phyloP scores from a whole-genome alignment of 1,140 invertebrate species.

The Polypedilum vanderplanki region DNA sequence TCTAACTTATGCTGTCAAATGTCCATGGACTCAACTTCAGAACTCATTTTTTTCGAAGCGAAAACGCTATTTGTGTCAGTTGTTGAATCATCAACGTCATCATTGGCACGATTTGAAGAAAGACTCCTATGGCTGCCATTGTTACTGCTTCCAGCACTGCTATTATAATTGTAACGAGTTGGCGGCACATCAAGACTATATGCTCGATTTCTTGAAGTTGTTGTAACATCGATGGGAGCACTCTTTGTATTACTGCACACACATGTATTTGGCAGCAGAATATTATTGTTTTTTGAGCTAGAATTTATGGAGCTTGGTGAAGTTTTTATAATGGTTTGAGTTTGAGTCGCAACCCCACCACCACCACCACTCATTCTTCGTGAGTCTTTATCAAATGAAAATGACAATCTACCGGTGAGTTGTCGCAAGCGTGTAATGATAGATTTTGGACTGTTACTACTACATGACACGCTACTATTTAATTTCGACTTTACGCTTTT shows the following conservation, averaged over 20 bases:
- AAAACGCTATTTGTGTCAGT: slow-evolving; percentile 28
- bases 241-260: slow-evolving; percentile 30
- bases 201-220: slow-evolving; percentile 36
- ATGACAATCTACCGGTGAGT: slow-evolving; percentile 42
- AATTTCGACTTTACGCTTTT: background rate
- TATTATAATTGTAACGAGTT: slow-evolving; percentile 32
- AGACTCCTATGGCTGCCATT: slow-evolving; percentile 36
- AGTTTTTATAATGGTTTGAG: slow-evolving; percentile 34
- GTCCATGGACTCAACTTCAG: slow-evolving; percentile 32
- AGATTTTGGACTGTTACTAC: slow-evolving; percentile 32
- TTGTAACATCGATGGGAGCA: slow-evolving; percentile 27
- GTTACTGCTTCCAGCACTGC: slow-evolving; percentile 30
- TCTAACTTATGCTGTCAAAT: slow-evolving; percentile 35
- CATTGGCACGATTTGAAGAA: slow-evolving; percentile 38
- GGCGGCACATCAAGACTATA: slow-evolving; percentile 42
- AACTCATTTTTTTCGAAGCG: slow-evolving; percentile 29
- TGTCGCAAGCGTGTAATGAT: slow-evolving; percentile 42
- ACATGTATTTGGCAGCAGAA: slow-evolving; percentile 20
- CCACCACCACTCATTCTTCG: slow-evolving; percentile 41
- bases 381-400: slow-evolving; percentile 41
- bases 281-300: slow-evolving; percentile 29
- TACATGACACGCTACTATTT: slow-evolving; percentile 29
- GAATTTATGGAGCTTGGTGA: background rate
- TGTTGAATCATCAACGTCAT: slow-evolving; percentile 31
- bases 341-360: slow-evolving; percentile 39